A percentile compares a stretch with the other conserved stretches of the same genome.
Evolutionary conservation across 1,140 invertebrate species (phyloP).

Genomic region (Eueides isabella): DNA sequence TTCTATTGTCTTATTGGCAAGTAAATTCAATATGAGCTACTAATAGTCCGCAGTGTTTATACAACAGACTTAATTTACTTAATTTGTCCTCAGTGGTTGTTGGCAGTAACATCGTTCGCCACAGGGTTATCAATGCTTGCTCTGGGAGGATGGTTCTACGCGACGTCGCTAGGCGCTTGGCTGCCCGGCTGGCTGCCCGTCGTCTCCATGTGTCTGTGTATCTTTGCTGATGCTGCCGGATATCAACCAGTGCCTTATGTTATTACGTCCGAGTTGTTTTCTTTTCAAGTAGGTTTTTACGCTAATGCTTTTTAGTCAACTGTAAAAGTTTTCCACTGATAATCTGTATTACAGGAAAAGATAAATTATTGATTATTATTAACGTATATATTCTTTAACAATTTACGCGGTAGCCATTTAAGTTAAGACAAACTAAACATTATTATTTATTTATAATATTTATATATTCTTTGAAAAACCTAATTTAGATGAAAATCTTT

Average conservation of each 20-base stretch:
- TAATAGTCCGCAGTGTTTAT: neutral
- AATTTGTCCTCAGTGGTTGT: constrained; percentile 63
- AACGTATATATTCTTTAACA: too few relatives aligned
- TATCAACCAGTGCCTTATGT: constrained; percentile 75
- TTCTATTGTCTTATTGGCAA: too few relatives aligned
- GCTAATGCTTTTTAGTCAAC: too few relatives aligned
- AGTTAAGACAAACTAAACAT: too few relatives aligned
- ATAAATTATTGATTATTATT: too few relatives aligned
- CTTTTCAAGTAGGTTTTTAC: constrained; percentile 62
- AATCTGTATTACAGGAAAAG: too few relatives aligned
- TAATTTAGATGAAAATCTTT: too few relatives aligned
- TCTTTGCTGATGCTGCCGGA: constrained; percentile 69
- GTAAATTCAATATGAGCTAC: neutral
- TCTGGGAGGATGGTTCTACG: constrained; percentile 70
- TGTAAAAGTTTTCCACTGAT: too few relatives aligned
- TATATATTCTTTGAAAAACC: too few relatives aligned
- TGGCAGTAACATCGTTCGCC: constrained; percentile 63
- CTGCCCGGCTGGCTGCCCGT: constrained; percentile 73
- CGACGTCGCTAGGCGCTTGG: constrained; percentile 57
- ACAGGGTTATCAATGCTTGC: constrained; percentile 70
- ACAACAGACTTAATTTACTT: neutral
- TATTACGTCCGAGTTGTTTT: constrained; percentile 71
- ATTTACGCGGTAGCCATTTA: too few relatives aligned
- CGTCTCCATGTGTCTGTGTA: constrained; percentile 70
- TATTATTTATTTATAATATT: too few relatives aligned